Evolutionary conservation across 2,113 vertebrate species (phyloP), one percentile per base, ranked within the genome.

Genomic region (Formicarius rufipectus): DNA sequence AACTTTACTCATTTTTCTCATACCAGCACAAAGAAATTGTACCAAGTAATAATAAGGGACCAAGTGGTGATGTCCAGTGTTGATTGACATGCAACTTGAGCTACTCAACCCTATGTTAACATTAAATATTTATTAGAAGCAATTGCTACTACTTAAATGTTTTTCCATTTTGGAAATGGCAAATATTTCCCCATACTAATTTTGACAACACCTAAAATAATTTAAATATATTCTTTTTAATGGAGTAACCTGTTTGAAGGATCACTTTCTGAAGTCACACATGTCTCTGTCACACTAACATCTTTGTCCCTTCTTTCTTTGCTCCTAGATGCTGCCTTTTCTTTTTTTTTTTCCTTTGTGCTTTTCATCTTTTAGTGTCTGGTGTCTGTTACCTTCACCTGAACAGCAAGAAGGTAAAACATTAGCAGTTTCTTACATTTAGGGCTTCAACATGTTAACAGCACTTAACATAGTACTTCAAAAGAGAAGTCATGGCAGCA

Each of bases 301-400:
- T 87, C 94, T 87, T 95, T 97, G 63, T 96, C 71, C 80, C 64
- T 39, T 96, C 84, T 97, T 95, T 96, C 94, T 97, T 97, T 97
- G 72, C 92, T 97, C 98, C 97, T 98, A 98, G 98, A 97, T 94
- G 95, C 87, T 91, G 94, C 95, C 94, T 98, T 98, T 97, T 97
- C 89, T 98, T 93, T 98, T 96, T 93, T 98, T 96, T 97, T 92
- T 93, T 98, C 96, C 69, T 97, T 93, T 97, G 88, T 95, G 80
- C 94, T 98, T 98, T 97, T 62, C 79, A 83, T 82, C 94, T 97
- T 97, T 97, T 98, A 98, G 88, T 93, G 82, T 97, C 83, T 98
- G 96, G 45, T 97, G 83, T 97, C 81, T 97, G 11, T 97, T 96
- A 94, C 93, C 71, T 97, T 96, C 96, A 91, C 79, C 97, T 95